Conservation (phyloP, 2,888 invertebrate species). For the Scaptomyza parva region DNA sequence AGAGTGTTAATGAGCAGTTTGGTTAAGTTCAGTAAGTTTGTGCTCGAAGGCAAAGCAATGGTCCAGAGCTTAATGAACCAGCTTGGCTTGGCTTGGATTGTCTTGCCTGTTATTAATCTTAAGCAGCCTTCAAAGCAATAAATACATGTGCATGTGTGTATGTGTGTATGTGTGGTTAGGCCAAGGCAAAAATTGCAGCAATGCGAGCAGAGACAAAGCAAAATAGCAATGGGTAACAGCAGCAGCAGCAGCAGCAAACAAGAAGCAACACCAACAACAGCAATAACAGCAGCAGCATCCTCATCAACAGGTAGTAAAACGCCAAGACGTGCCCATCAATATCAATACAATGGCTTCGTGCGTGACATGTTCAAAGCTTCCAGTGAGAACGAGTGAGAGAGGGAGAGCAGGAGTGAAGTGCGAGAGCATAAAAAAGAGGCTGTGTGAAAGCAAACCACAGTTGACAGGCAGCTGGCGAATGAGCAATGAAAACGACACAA, state of each 20-base stretch:
- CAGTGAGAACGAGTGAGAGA: neutral
- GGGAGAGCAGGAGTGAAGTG: conserved; percentile 4
- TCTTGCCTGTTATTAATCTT: conserved; percentile 55
- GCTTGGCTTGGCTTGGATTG: too few species aligned
- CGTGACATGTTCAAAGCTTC: conserved; percentile 69
- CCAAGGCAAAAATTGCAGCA: conserved; percentile 49
- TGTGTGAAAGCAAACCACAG: neutral
- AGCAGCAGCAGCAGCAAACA: conserved; percentile 16
- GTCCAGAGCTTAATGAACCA: conserved; percentile 44
- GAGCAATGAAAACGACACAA: conserved; percentile 26
- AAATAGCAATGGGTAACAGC: conserved; percentile 16
- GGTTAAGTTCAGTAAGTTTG: conserved; percentile 17
- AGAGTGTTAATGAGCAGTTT: conserved; percentile 70
- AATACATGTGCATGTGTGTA: conserved; percentile 13
- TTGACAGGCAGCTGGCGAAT: conserved; percentile 51
- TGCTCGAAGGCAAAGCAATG: conserved; percentile 17
- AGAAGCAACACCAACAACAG: conserved; percentile 13
- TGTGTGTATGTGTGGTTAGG: conserved; percentile 19
- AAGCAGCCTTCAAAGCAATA: conserved; percentile 2
- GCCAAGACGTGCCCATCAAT: conserved; percentile 80
- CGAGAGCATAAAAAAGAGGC: too few species aligned
- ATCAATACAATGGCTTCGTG: conserved; percentile 70
- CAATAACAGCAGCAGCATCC: conserved; percentile 45
- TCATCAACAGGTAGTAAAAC: conserved; percentile 83
- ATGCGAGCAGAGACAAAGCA: conserved; percentile 9